phyloP scores from a whole-genome alignment of 2,888 invertebrate species.

The Spodoptera littoralis region DNA sequence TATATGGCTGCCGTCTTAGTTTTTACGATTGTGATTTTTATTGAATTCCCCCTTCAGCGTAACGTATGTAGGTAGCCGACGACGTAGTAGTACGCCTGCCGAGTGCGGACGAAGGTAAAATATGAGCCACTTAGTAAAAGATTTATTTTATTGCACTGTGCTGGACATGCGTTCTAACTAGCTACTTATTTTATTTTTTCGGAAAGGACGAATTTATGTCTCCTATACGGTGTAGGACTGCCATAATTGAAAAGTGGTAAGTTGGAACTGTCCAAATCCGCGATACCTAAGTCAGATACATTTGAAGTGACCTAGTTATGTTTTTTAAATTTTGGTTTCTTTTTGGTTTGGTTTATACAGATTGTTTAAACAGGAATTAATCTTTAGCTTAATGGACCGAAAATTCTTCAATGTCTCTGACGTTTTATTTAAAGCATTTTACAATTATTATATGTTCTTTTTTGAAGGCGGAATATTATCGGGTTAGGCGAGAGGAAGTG shows the following conservation, averaged over 20 bases:
- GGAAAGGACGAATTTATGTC: constrained; percentile 50
- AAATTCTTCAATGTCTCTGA: too few relatives aligned
- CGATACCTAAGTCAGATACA: too few relatives aligned
- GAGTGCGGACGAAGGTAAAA: constrained; percentile 82
- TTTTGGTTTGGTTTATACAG: too few relatives aligned
- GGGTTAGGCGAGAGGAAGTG: too few relatives aligned
- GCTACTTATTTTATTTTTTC: constrained; percentile 72
- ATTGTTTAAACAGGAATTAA: too few relatives aligned
- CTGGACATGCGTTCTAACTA: constrained; percentile 68
- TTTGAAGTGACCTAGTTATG: too few relatives aligned
- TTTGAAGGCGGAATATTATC: too few relatives aligned
- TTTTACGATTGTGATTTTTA: constrained; percentile 89
- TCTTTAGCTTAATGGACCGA: too few relatives aligned
- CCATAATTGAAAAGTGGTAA: constrained; percentile 28
- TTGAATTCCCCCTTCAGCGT: constrained; percentile 78
- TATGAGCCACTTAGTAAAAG: constrained; percentile 81
- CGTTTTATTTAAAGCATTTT: too few relatives aligned
- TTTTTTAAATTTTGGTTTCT: too few relatives aligned
- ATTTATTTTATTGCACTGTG: constrained; percentile 84
- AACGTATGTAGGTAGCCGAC: constrained; percentile 71
- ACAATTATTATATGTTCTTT: too few relatives aligned
- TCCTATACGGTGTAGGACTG: constrained; percentile 1
- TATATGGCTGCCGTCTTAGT: constrained; percentile 85
- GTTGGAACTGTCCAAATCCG: too few relatives aligned
- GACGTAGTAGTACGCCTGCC: constrained; percentile 68